These are phyloP conservation scores for Cololabis saira DNA, from an alignment of 2,113 vertebrate species.

Conservation along the genomic window DNA sequence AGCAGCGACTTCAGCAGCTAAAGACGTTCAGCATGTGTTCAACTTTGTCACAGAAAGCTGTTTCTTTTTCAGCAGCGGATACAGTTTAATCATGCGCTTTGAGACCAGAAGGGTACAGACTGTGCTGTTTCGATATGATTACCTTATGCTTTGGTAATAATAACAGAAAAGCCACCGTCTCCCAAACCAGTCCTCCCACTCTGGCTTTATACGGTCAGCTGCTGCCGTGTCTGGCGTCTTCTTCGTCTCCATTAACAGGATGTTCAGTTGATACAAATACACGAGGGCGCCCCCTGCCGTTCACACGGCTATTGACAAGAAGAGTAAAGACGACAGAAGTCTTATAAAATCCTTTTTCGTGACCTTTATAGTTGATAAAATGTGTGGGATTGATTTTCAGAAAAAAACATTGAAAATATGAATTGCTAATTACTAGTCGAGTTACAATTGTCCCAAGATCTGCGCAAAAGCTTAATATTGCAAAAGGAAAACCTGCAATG, in stretches of 20 bases:
- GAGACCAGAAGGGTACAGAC: neutral
- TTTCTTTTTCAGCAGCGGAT: neutral
- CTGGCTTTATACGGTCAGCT: neutral
- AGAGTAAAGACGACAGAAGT: too few species aligned
- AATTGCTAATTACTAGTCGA: too few species aligned
- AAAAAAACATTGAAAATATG: too few species aligned
- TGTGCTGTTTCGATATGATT: slow-evolving; percentile 4
- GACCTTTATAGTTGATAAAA: too few species aligned
- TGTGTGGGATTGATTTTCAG: too few species aligned
- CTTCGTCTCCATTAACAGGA: neutral
- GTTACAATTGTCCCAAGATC: too few species aligned
- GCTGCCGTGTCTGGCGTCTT: slow-evolving; percentile 8
- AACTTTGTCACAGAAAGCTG: neutral
- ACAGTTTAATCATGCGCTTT: neutral
- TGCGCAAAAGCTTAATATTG: too few species aligned
- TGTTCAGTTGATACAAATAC: neutral
- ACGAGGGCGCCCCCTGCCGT: slow-evolving; percentile 27
- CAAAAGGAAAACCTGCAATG: too few species aligned
- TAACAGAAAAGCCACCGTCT: neutral
- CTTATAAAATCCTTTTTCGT: too few species aligned
- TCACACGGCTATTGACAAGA: neutral
- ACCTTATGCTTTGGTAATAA: slow-evolving; percentile 44
- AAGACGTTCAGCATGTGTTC: slow-evolving; percentile 10
- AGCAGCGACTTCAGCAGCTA: slow-evolving; percentile 19
- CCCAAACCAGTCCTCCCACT: neutral